Evolutionary conservation across 2,888 invertebrate species (phyloP).

Genomic region (Cephus rjabovi): DNA sequence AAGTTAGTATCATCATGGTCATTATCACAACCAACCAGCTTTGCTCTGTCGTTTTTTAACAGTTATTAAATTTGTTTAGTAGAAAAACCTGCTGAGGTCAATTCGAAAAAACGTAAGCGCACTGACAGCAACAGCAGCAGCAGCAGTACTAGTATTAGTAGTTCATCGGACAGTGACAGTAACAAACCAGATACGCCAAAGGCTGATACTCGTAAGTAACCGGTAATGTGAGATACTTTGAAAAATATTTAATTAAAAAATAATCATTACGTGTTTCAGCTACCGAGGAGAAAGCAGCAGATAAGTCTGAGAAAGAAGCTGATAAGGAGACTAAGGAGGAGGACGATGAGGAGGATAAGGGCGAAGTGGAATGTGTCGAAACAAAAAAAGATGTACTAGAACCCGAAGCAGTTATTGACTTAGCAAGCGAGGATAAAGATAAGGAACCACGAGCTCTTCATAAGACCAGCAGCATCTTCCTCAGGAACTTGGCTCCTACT

Average conservation of each 20-base stretch:
- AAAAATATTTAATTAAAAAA: slow-evolving; percentile 12
- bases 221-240: slow-evolving; percentile 2
- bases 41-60: neutral
- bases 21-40: neutral
- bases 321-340: slow-evolving; percentile 50
- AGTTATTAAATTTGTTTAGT: slow-evolving; percentile 29
- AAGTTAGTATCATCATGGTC: slow-evolving; percentile 14
- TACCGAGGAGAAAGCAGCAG: slow-evolving; percentile 45
- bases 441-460: slow-evolving; percentile 82
- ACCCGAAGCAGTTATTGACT: slow-evolving; percentile 62
- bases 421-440: slow-evolving; percentile 65
- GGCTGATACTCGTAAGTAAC: slow-evolving; percentile 33
- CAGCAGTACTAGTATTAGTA: slow-evolving; percentile 65
- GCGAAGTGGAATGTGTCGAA: slow-evolving; percentile 65
- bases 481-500: slow-evolving; percentile 94
- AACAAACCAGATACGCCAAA: slow-evolving; percentile 65
- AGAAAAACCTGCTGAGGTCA: slow-evolving; percentile 64
- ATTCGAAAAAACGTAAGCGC: slow-evolving; percentile 69
- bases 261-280: neutral
- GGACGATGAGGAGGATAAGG: slow-evolving; percentile 54
- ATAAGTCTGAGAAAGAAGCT: slow-evolving; percentile 51
- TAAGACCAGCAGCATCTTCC: slow-evolving; percentile 96
- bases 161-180: slow-evolving; percentile 67
- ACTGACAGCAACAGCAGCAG: slow-evolving; percentile 69
- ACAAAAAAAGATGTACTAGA: slow-evolving; percentile 65